phyloP scores from a whole-genome alignment of 2,888 invertebrate genomes.

The Seira ritae region DNA sequence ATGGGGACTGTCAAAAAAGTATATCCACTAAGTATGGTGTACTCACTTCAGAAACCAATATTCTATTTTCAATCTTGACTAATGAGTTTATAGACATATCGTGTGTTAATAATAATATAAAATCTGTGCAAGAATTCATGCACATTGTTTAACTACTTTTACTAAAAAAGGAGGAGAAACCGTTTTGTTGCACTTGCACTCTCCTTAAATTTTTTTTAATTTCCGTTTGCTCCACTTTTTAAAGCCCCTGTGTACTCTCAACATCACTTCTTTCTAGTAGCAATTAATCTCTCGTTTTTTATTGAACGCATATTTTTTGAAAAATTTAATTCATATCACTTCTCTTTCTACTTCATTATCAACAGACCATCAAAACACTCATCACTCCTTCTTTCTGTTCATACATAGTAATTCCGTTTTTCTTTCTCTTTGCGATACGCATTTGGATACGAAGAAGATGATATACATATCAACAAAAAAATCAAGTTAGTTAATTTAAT shows the following conservation, averaged over 20 bases:
- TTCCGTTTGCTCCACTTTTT: constrained; percentile 59
- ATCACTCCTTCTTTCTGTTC: constrained; percentile 52
- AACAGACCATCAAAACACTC: constrained; percentile 55
- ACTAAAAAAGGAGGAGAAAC: constrained; percentile 26
- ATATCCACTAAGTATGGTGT: neutral
- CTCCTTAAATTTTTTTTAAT: constrained; percentile 45
- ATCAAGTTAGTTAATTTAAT: constrained; percentile 45
- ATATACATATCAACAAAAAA: neutral
- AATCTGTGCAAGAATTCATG: neutral
- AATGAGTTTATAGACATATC: neutral
- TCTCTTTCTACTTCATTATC: constrained; percentile 55
- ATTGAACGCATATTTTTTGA: neutral
- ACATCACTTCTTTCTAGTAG: constrained; percentile 44
- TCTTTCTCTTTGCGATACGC: constrained; percentile 4
- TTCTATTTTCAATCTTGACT: neutral
- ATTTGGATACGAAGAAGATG: neutral
- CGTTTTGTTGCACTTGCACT: neutral
- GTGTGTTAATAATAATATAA: neutral
- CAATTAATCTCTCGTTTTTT: constrained; percentile 50
- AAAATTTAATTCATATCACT: constrained; percentile 49
- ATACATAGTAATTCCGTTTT: constrained; percentile 1
- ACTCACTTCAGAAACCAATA: neutral
- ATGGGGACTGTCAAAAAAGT: neutral
- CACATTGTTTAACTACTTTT: neutral
- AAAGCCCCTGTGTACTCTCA: constrained; percentile 18